A percentile compares a stretch with the other conserved stretches of the same genome.
Conservation (phyloP, 2,888 invertebrate genomes). For the Lampropteryx suffumata region DNA sequence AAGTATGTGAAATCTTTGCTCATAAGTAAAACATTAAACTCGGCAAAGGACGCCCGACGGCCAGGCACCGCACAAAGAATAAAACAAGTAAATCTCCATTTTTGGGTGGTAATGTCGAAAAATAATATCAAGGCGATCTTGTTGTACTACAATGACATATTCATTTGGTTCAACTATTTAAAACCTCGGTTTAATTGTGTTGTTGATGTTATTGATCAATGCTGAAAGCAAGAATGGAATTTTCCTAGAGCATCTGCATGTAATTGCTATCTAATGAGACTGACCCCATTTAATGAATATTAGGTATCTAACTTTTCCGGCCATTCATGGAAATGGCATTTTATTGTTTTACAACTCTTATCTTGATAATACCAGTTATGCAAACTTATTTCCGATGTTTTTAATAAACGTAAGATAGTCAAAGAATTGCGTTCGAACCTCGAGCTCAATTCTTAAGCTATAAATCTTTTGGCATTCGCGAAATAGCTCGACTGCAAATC, state of each 20-base stretch:
- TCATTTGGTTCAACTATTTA: conserved; percentile 12
- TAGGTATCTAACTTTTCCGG: conserved; percentile 19
- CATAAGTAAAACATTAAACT: conserved; percentile 43
- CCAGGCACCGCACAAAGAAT: conserved; percentile 6
- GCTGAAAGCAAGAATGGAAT: conserved; percentile 1
- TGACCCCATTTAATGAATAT: conserved; percentile 4
- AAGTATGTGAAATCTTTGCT: conserved; percentile 68
- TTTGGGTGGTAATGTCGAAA: conserved; percentile 30
- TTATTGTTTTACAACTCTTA: conserved; percentile 8
- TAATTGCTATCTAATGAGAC: conserved; percentile 8
- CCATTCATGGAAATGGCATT: conserved; percentile 10
- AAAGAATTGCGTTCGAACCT: too few relatives aligned
- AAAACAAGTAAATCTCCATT: conserved; percentile 13
- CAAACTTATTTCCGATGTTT: too few relatives aligned
- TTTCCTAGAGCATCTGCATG: conserved; percentile 4
- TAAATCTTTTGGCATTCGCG: too few relatives aligned
- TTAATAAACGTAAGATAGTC: too few relatives aligned
- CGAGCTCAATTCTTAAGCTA: too few relatives aligned
- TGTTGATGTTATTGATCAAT: background rate
- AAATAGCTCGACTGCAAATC: too few relatives aligned
- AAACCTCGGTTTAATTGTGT: conserved; percentile 1
- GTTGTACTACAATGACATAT: conserved; percentile 35
- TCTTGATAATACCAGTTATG: background rate
- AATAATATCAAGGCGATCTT: conserved; percentile 40
- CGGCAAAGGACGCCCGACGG: conserved; percentile 31